A percentile compares a stretch with the other conserved stretches of the same genome.
Evolutionary conservation across 2,888 invertebrate genomes (phyloP).

Genomic region (Parasteatoda lunata): DNA sequence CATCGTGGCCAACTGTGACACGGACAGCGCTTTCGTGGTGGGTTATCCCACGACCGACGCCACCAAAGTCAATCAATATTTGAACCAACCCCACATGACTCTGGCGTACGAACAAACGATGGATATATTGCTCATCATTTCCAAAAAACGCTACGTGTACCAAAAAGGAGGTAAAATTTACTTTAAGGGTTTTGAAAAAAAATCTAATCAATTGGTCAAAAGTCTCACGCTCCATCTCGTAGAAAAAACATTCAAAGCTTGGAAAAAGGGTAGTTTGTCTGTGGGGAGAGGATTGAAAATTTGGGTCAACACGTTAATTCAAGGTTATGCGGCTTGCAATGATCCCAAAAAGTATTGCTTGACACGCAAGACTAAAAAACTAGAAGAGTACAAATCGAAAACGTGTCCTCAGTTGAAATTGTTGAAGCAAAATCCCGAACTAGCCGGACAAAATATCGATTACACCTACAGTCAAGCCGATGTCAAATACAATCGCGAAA

Average conservation of each 20-base stretch:
- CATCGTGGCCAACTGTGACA: slow-evolving; percentile 30
- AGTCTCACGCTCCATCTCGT: not conserved
- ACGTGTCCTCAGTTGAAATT: slow-evolving; percentile 20
- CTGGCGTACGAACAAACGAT: slow-evolving; percentile 17
- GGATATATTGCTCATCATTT: slow-evolving; percentile 18
- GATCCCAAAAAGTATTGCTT: too few relatives aligned
- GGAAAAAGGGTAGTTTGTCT: slow-evolving; percentile 1
- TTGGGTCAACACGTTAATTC: too few relatives aligned
- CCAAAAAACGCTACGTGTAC: slow-evolving; percentile 40
- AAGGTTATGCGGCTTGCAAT: too few relatives aligned
- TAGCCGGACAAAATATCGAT: slow-evolving; percentile 24
- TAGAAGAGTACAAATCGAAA: slow-evolving; percentile 30
- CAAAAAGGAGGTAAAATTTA: not conserved
- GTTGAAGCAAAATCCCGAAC: slow-evolving; percentile 15
- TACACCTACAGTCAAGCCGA: slow-evolving; percentile 27
- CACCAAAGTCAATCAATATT: slow-evolving; percentile 16
- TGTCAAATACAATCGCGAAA: not conserved
- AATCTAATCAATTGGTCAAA: slow-evolving; percentile 29
- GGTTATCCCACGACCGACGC: not conserved
- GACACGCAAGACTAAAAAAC: slow-evolving; percentile 29
- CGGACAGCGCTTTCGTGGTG: slow-evolving; percentile 38
- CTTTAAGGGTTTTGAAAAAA: slow-evolving; percentile 34
- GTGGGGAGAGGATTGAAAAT: slow-evolving; percentile 19
- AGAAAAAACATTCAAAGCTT: not conserved
- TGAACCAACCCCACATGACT: slow-evolving; percentile 25